phyloP scores from a whole-genome alignment of 2,113 vertebrate species.

The Lasiurus borealis region DNA sequence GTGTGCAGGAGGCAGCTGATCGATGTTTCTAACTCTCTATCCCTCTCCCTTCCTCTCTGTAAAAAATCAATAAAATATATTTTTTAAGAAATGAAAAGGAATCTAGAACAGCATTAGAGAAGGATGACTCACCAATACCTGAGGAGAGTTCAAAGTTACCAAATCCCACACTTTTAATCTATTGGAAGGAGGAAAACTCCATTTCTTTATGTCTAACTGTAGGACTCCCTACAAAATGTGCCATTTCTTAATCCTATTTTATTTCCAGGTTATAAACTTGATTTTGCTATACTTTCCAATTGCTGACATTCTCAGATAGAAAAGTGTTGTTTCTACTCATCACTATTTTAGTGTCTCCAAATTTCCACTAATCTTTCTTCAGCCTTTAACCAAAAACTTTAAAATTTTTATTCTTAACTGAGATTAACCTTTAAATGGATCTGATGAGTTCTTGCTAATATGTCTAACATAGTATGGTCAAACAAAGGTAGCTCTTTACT shows the following conservation, averaged over 20 bases:
- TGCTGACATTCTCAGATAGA: slow-evolving; percentile 71
- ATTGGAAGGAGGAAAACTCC: slow-evolving; percentile 39
- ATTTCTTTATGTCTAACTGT: slow-evolving; percentile 67
- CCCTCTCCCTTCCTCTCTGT: too few species aligned
- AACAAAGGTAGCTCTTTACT: slow-evolving; percentile 39
- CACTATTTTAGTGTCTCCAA: slow-evolving; percentile 77
- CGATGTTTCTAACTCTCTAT: too few species aligned
- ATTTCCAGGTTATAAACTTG: slow-evolving; percentile 80
- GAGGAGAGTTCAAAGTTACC: slow-evolving; percentile 64
- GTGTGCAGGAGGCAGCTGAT: too few species aligned
- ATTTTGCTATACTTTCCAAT: slow-evolving; percentile 72
- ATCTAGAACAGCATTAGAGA: not conserved
- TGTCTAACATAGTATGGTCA: not conserved
- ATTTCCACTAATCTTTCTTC: slow-evolving; percentile 72
- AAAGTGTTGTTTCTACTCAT: slow-evolving; percentile 70
- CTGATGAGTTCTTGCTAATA: slow-evolving; percentile 68
- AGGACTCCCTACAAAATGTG: slow-evolving; percentile 69
- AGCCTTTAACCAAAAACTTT: slow-evolving; percentile 67
- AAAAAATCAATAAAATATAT: too few species aligned
- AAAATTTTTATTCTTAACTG: slow-evolving; percentile 70
- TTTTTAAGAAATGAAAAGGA: not conserved
- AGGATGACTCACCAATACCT: not conserved
- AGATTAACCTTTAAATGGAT: slow-evolving; percentile 73
- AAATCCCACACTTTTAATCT: slow-evolving; percentile 69
- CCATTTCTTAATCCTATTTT: slow-evolving; percentile 85